These are phyloP conservation scores for Lutraria rhynchaena DNA, from an alignment of 1,140 invertebrate species.

Conservation along the genomic window DNA sequence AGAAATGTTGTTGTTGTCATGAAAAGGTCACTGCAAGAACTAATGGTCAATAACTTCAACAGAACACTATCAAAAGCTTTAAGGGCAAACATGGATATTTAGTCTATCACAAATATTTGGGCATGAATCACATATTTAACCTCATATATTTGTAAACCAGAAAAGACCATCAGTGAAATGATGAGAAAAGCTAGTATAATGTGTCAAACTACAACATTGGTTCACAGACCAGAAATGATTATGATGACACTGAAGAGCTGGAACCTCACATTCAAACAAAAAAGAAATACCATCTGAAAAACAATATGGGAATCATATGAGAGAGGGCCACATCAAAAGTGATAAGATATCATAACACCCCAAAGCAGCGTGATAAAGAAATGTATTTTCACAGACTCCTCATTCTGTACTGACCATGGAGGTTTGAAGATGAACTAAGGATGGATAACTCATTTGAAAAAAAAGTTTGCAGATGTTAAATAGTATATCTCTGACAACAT, in stretches of 20 bases:
- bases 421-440: slow-evolving; percentile 38
- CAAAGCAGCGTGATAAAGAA: slow-evolving; percentile 50
- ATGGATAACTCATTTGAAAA: slow-evolving; percentile 39
- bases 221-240: slow-evolving; percentile 36
- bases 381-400: slow-evolving; percentile 49
- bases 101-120: slow-evolving; percentile 52
- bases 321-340: slow-evolving; percentile 43
- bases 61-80: slow-evolving; percentile 37
- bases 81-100: slow-evolving; percentile 52
- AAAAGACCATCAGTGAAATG: slow-evolving; percentile 41
- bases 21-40: slow-evolving; percentile 39
- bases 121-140: slow-evolving; percentile 47
- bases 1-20: slow-evolving; percentile 45
- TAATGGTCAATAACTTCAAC: slow-evolving; percentile 55
- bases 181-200: slow-evolving; percentile 48
- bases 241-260: slow-evolving; percentile 32
- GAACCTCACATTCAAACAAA: slow-evolving; percentile 30
- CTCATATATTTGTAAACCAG: slow-evolving; percentile 48
- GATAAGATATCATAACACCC: slow-evolving; percentile 47
- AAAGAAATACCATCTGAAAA: slow-evolving; percentile 30
- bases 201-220: slow-evolving; percentile 36
- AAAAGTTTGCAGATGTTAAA: slow-evolving; percentile 42
- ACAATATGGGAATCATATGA: slow-evolving; percentile 36
- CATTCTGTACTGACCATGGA: slow-evolving; percentile 52
- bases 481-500: slow-evolving; percentile 37